These are phyloP conservation scores for Cordilura impudica DNA, from an alignment of 2,888 invertebrate species.

Conservation along the genomic window DNA sequence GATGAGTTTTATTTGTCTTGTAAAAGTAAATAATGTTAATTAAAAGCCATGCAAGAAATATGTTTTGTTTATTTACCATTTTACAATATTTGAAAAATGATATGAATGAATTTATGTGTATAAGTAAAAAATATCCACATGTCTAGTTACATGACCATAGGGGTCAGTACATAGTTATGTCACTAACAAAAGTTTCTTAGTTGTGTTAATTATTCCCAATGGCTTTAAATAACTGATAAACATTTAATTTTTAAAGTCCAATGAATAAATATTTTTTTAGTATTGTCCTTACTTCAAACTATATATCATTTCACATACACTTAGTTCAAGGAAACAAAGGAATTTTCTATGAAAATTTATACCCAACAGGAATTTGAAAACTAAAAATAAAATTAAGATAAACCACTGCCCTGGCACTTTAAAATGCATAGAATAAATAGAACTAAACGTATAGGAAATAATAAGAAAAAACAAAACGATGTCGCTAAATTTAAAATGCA, in stretches of 20 bases:
- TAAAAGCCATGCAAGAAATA: no score
- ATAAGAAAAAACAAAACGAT: slow-evolving; percentile 20
- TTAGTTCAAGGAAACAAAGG: not conserved
- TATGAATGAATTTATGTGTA: no score
- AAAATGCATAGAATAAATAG: slow-evolving; percentile 22
- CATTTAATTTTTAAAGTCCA: slow-evolving; percentile 3
- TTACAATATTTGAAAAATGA: no score
- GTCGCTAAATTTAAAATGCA: slow-evolving; percentile 55
- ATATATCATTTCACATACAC: slow-evolving; percentile 5
- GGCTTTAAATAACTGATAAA: no score
- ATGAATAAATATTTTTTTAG: slow-evolving; percentile 3
- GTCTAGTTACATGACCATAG: no score
- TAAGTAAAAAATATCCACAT: no score
- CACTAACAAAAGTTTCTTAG: no score
- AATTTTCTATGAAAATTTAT: slow-evolving; percentile 1
- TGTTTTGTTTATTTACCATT: no score
- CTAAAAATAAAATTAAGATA: slow-evolving; percentile 15
- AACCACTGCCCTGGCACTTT: not conserved
- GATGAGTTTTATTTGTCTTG: no score
- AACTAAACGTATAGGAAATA: not conserved
- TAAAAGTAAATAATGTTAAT: no score
- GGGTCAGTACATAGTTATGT: no score
- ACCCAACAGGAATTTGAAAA: not conserved
- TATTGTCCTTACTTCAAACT: not conserved
- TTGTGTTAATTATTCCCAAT: no score